Evolutionary conservation across 2,113 vertebrate species (phyloP).

Genomic region (Bubo blakistoni): DNA sequence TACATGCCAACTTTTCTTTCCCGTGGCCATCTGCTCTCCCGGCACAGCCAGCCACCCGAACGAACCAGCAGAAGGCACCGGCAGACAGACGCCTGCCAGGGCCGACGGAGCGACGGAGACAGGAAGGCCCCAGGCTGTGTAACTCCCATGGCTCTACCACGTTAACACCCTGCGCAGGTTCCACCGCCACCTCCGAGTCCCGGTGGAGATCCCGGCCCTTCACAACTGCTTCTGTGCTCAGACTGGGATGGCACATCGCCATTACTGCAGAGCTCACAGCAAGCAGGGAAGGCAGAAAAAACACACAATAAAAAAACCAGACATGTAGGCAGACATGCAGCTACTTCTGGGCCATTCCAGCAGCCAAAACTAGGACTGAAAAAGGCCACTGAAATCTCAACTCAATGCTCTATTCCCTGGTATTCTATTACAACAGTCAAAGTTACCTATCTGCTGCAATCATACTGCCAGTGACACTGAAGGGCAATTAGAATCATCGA

Average conservation of each 20-base stretch:
- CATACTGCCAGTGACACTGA: neutral
- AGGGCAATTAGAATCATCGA: neutral
- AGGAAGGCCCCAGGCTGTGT: neutral
- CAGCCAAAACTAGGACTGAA: neutral
- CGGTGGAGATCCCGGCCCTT: accelerated
- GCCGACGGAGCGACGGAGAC: accelerated
- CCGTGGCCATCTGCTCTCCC: neutral
- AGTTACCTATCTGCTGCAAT: neutral
- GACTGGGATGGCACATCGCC: accelerated
- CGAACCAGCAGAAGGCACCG: neutral
- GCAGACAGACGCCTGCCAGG: neutral
- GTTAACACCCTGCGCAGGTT: accelerated
- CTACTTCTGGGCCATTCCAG: neutral
- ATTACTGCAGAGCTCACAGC: neutral
- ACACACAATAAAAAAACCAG: accelerated
- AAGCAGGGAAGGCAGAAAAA: neutral
- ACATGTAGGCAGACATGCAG: neutral
- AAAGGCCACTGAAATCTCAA: neutral
- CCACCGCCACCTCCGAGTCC: neutral
- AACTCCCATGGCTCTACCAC: too few relatives aligned
- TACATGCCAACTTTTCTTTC: neutral
- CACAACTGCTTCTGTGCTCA: neutral
- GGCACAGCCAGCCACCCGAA: neutral
- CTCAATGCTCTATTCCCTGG: neutral
- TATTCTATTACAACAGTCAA: neutral